Base-by-base conservation (phyloP, 2,113 vertebrate genomes). In the Pterocles burchelli region DNA sequence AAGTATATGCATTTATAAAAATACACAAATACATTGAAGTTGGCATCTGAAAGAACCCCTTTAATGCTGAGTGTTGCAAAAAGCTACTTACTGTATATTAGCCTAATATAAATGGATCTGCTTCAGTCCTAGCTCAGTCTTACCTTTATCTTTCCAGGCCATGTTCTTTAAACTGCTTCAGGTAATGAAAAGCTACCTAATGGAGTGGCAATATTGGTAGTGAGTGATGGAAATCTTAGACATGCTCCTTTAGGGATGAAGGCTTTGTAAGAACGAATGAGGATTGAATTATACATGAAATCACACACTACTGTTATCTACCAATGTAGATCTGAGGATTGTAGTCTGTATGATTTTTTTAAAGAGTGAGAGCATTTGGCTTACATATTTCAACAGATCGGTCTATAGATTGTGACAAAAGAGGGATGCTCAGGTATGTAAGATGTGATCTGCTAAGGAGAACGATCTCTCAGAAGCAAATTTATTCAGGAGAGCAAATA, bases 101-200 rank as follows among this genome's bases (percentile, higher is more conserved):
- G 45, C 22, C 78, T 81, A 68, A 61, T 11, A 28, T n/a, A 26
- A 91, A 65, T 51, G n/a, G 13, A 6, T 93, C 62, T 89, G 24
- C 58, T 82, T 87, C 71, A 68, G 62, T 72, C 36, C 52, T 91
- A 68, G 66, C 36, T 94, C n/a, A 52, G 61, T 80, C 38, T 62
- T 75, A 67, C 61, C 73, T 88, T 72, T 85, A 57, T 58, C 46
- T 90, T 95, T 76, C 29, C 61, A 91, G 65, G 34, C 84, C 20
- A 13, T n/a, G 10, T 93, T 95, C 62, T 95, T 97, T 89, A 74
- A 96, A 93, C 45, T 68, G 38, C 81, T 82, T 91, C 78, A 89
- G 70, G 66, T 91, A 89, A 78, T 61, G 78, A 70, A 84, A 93
- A 26, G 29, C 73, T 70, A 17, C 59, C 49, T 88, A 79, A 31